phyloP scores from a whole-genome alignment of 2,113 vertebrate genomes.

The Echinops telfairi region DNA sequence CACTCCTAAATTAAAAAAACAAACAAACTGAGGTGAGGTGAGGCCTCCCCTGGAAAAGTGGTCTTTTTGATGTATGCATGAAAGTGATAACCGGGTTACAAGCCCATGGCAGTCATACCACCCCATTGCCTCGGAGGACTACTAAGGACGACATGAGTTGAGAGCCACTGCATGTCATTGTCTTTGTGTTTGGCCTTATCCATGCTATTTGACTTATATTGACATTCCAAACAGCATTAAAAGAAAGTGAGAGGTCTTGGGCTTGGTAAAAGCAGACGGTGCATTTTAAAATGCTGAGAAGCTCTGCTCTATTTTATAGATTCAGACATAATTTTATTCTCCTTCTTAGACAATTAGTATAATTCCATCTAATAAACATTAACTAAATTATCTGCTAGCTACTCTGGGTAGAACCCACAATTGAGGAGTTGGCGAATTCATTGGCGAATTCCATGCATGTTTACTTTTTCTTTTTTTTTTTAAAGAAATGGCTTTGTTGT shows the following conservation, averaged over 20 bases:
- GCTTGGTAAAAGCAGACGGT: background rate
- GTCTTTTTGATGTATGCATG: no score
- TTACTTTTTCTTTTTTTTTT: background rate
- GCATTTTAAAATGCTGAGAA: constrained; percentile 46
- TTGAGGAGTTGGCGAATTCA: background rate
- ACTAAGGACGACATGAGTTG: no score
- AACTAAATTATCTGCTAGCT: background rate
- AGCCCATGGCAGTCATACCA: no score
- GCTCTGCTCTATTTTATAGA: background rate
- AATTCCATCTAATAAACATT: background rate
- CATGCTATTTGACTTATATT: constrained; percentile 40
- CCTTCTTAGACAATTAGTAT: background rate
- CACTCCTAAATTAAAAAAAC: no score
- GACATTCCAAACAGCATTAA: background rate
- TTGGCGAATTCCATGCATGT: background rate
- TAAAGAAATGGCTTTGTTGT: background rate
- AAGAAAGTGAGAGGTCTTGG: background rate
- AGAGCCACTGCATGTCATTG: no score
- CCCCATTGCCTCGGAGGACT: no score
- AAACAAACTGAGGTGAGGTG: no score
- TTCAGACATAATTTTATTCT: background rate
- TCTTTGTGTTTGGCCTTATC: no score
- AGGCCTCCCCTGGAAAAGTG: no score
- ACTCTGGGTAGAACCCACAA: background rate
- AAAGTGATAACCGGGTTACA: no score